Conservation (phyloP, 2,113 vertebrate species). For the Argyrosomus japonicus region DNA sequence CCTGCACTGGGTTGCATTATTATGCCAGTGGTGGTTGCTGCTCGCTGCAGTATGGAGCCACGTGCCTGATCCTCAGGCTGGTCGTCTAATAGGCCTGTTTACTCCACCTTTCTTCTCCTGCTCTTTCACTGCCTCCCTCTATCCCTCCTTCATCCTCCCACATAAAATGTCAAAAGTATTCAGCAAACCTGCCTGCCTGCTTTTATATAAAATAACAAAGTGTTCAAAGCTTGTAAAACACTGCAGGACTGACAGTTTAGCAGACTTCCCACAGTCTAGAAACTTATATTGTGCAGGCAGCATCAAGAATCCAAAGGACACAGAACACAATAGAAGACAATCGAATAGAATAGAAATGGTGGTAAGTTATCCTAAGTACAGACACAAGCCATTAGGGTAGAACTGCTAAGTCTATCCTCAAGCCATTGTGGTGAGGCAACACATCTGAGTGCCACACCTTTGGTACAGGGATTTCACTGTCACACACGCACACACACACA, state of each 20-base stretch:
- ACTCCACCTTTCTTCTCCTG: constrained; percentile 63
- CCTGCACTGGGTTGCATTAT: constrained; percentile 42
- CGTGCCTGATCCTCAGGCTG: constrained; percentile 73
- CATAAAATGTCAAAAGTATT: constrained; percentile 78
- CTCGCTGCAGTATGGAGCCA: constrained; percentile 70
- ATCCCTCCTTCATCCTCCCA: constrained; percentile 68
- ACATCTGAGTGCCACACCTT: constrained; percentile 49
- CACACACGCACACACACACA: constrained; percentile 20
- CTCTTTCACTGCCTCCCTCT: constrained; percentile 39
- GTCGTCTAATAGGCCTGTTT: constrained; percentile 74
- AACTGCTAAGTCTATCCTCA: constrained; percentile 29
- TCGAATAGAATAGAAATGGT: constrained; percentile 6
- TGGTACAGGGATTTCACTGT: constrained; percentile 32
- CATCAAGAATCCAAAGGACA: constrained; percentile 26
- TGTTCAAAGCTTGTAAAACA: constrained; percentile 79
- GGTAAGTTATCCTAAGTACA: background rate
- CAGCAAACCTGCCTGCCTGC: constrained; percentile 64
- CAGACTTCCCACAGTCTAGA: constrained; percentile 73
- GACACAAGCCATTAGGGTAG: constrained; percentile 15
- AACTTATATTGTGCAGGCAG: constrained; percentile 58
- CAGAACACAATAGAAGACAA: constrained; percentile 15
- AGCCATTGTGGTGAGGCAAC: constrained; percentile 25
- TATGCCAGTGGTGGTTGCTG: constrained; percentile 31
- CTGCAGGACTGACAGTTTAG: constrained; percentile 80
- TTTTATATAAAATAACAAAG: constrained; percentile 82